Base-by-base conservation (phyloP, 2,888 invertebrate genomes). In the Scrobipalpa costella region DNA sequence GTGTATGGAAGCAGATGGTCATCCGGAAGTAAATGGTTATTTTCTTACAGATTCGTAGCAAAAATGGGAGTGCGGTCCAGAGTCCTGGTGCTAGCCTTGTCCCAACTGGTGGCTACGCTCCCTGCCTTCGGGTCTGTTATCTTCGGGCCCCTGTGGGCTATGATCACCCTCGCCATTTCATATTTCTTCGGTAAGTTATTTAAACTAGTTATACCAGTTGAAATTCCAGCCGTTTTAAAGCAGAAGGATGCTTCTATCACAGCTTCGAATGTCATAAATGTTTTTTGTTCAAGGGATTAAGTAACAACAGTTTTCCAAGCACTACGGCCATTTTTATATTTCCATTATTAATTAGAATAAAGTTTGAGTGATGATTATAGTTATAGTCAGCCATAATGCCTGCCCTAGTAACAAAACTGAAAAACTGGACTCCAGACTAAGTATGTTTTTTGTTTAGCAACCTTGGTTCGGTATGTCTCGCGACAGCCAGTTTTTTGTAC, bases 111-210 rank as follows among this genome's bases (percentile, higher is more conserved):
- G 63, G 94, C 97, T 0, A 97, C 97, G 0, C 94, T 97, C 13
- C 95, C 95, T 38, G 97, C 97, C 7, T 96, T 97, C 80, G 97
- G 97, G 7, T 96, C 97, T 3, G 95, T 97, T 2, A 94, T 95
- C 73, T 95, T 96, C 77, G 94, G 93, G 9, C 97, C 97, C 0
- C 90, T 95, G 1, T 95, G 96, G 93, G 97, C 97, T 5, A 96
- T 97, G 95, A 94, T 97, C 69, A 96, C 96, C 0, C 93, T 97
- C 1, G 96, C 96, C n/a, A 92, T 96, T 66, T 97, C 97, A 0
- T 97, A 97, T 80, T 96, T 97, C 88, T 97, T 97, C 74, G 96
- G 96, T 96, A 86, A 93, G 93, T 78, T 6, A 8, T 7, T 49
- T 47, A 27, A 27, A 27, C 27, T 2, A 27, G 27, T 27, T 27